These are phyloP conservation scores for Meloidogyne hapla DNA, from an alignment of 1,140 invertebrate genomes.

Conservation along the genomic window DNA sequence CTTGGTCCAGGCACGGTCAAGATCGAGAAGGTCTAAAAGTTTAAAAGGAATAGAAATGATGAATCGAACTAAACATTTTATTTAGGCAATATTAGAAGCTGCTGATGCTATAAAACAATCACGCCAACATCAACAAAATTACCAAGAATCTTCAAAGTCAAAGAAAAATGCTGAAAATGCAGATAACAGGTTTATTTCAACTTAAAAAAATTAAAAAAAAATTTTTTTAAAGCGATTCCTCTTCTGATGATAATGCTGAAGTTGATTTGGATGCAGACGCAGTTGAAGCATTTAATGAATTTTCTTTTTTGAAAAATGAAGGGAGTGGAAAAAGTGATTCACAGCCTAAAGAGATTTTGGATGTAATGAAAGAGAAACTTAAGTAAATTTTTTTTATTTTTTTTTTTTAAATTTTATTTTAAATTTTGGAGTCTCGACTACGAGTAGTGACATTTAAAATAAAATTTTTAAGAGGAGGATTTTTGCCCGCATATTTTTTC, in stretches of 20 bases:
- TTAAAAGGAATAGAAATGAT: too few species aligned
- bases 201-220: background rate
- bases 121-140: constrained; percentile 12
- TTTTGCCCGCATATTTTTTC: too few species aligned
- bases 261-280: constrained; percentile 49
- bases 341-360: background rate
- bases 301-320: constrained; percentile 48
- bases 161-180: constrained; percentile 22
- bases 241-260: constrained; percentile 22
- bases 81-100: constrained; percentile 43
- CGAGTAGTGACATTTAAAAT: too few species aligned
- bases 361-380: background rate
- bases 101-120: constrained; percentile 39
- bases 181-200: constrained; percentile 15
- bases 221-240: constrained; percentile 2
- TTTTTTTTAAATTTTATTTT: constrained; percentile 2
- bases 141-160: background rate
- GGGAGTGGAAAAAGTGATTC: background rate
- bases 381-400: background rate
- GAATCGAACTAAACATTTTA: too few species aligned
- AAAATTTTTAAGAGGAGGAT: too few species aligned
- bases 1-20: too few species aligned
- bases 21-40: too few species aligned
- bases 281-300: constrained; percentile 48
- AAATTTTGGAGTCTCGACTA: too few species aligned